Conservation (phyloP, 2,888 invertebrate species). For the Synanthedon andrenaeformis region DNA sequence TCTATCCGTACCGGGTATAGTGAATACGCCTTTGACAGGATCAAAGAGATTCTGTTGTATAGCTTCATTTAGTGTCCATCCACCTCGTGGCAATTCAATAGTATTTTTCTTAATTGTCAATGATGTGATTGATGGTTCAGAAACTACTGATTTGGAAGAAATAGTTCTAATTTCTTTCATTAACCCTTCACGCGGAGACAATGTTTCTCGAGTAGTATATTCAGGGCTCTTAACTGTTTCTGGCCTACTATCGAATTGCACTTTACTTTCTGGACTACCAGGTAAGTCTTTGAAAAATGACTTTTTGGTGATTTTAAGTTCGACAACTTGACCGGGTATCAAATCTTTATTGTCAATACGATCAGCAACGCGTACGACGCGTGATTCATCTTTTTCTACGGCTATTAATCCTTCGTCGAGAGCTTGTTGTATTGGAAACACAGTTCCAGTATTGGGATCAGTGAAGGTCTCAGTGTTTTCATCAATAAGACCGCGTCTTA, state of each 20-base stretch:
- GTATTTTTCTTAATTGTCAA: conserved; percentile 74
- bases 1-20: conserved; percentile 88
- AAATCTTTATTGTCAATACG: conserved; percentile 45
- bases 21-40: conserved; percentile 84
- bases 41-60: conserved; percentile 86
- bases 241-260: conserved; percentile 62
- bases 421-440: conserved; percentile 82
- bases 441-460: conserved; percentile 79
- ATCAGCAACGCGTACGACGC: conserved; percentile 50
- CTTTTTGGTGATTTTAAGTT: conserved; percentile 65
- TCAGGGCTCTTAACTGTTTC: conserved; percentile 73
- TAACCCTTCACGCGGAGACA: conserved; percentile 27
- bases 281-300: conserved; percentile 61
- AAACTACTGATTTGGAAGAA: conserved; percentile 45
- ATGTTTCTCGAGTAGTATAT: conserved; percentile 31
- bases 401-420: conserved; percentile 78
- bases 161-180: conserved; percentile 46
- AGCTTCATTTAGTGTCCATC: conserved; percentile 86
- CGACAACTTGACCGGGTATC: conserved; percentile 59
- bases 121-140: conserved; percentile 63
- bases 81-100: conserved; percentile 84
- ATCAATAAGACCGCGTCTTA: conserved; percentile 83
- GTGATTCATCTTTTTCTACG: conserved; percentile 69
- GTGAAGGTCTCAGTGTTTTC: conserved; percentile 80
- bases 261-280: conserved; percentile 56